Base-by-base conservation (phyloP, 1,140 invertebrate species). In the Eueides isabella region DNA sequence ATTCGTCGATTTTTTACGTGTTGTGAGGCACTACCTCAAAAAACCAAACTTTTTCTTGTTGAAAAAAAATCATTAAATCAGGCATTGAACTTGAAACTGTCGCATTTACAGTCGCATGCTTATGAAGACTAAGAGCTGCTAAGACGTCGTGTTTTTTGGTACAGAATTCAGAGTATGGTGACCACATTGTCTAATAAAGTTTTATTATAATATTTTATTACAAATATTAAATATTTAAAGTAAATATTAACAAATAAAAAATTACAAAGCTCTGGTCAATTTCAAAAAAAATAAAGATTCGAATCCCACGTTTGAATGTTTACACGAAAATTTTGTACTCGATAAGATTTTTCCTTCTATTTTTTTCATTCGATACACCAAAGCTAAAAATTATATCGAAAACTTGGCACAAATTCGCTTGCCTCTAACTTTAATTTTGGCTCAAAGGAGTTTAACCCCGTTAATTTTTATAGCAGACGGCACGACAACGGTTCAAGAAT, bases 381-480 rank as follows among this genome's bases (percentile, higher is more conserved):
- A 55, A 55, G 23, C 48, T n/a, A 55, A 48, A 55, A 55, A 12
- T 23, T 26, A 69, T 72, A 70, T 66, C 16, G 35, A 72, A 76
- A 77, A 73, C 73, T 74, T 74, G 67, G 75, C 66, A 70, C 75
- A 61, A 48, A 55, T 72, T 66, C 44, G 61, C 68, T 67, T 73
- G 55, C 69, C 55, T 67, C 55, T 73, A 69, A 77, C 62, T 74
- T 74, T 68, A 77, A 74, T 77, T 63, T 74, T 69, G 71, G 75
- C 67, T 71, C 71, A 77, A 74, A 77, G 75, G 71, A 77, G 31
- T 44, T 67, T 66, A 77, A 74, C 71, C 75, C 73, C 75, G 67
- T 77, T 77, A 77, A 73, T 77, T 75, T 77, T 77, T 74, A 77
- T 77, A 63, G 71, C 48, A 55, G 64, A 77, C 70, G 66, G 75